phyloP scores from a whole-genome alignment of 1,140 invertebrate species.

The Drosophila suzukii region DNA sequence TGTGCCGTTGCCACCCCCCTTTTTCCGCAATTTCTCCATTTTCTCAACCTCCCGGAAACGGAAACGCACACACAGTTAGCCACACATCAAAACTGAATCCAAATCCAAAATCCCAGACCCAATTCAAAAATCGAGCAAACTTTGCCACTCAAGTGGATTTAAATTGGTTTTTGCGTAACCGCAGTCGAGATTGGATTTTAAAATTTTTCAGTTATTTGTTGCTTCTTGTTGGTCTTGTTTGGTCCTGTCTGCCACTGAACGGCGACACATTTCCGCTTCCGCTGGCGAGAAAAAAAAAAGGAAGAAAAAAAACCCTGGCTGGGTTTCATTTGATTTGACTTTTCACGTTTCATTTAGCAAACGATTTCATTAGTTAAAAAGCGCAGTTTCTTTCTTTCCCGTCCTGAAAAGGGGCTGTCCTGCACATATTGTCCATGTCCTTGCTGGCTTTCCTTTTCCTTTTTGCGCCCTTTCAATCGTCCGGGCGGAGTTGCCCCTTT shows the following conservation, averaged over 20 bases:
- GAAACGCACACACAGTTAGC: slow-evolving; percentile 78
- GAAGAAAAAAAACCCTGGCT: slow-evolving; percentile 17
- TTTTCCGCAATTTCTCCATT: not conserved
- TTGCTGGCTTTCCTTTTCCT: slow-evolving; percentile 1
- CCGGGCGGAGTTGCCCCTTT: slow-evolving; percentile 44
- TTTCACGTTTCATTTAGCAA: slow-evolving; percentile 84
- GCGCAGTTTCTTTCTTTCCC: slow-evolving; percentile 39
- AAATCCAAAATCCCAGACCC: slow-evolving; percentile 2
- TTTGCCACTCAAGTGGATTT: slow-evolving; percentile 68
- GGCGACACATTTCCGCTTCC: slow-evolving; percentile 81
- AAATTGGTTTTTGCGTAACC: slow-evolving; percentile 66
- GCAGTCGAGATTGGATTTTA: slow-evolving; percentile 62
- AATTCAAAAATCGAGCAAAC: slow-evolving; percentile 30
- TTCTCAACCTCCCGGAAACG: slow-evolving; percentile 52
- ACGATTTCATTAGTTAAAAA: slow-evolving; percentile 84
- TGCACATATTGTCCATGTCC: slow-evolving; percentile 59
- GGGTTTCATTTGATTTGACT: slow-evolving; percentile 60
- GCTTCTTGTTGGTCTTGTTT: slow-evolving; percentile 5
- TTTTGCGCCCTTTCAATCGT: slow-evolving; percentile 42
- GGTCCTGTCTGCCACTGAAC: slow-evolving; percentile 59
- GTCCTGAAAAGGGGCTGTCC: slow-evolving; percentile 8
- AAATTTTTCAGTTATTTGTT: slow-evolving; percentile 52
- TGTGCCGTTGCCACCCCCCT: not conserved
- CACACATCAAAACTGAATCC: slow-evolving; percentile 49
- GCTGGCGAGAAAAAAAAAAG: slow-evolving; percentile 27